These are phyloP conservation scores for Parnassius apollo DNA, from an alignment of 2,888 invertebrate genomes.

Conservation along the genomic window DNA sequence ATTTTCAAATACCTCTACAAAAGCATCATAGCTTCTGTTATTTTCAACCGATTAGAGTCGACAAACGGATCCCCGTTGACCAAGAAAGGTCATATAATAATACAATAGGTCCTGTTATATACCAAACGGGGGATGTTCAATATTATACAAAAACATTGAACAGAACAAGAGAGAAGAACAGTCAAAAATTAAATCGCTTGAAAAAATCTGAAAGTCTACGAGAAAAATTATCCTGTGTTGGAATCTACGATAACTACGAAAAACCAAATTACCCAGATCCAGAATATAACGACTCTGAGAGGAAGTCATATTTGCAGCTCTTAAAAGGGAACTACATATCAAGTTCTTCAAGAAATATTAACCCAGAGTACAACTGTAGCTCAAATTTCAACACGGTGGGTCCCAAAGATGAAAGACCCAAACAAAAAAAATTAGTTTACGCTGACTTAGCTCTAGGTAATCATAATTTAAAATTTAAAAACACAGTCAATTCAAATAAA, in stretches of 20 bases:
- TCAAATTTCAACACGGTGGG: slow-evolving; percentile 63
- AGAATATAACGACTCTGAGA: slow-evolving; percentile 68
- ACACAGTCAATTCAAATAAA: slow-evolving; percentile 80
- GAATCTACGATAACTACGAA: slow-evolving; percentile 73
- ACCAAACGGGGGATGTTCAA: slow-evolving; percentile 66
- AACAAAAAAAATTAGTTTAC: slow-evolving; percentile 77
- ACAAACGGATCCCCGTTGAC: slow-evolving; percentile 77
- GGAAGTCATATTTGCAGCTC: slow-evolving; percentile 70
- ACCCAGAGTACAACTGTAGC: slow-evolving; percentile 58
- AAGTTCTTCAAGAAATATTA: slow-evolving; percentile 70
- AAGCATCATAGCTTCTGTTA: slow-evolving; percentile 85
- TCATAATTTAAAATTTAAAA: slow-evolving; percentile 80
- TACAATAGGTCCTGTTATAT: slow-evolving; percentile 72
- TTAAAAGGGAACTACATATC: slow-evolving; percentile 77
- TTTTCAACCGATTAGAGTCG: slow-evolving; percentile 83
- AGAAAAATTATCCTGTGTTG: slow-evolving; percentile 76
- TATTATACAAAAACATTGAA: slow-evolving; percentile 76
- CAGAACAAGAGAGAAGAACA: slow-evolving; percentile 70
- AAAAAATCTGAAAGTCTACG: slow-evolving; percentile 77
- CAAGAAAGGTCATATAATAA: slow-evolving; percentile 71
- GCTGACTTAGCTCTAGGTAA: slow-evolving; percentile 79
- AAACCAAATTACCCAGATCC: slow-evolving; percentile 74
- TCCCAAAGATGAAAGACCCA: slow-evolving; percentile 69
- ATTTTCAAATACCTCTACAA: slow-evolving; percentile 83
- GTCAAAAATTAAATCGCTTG: slow-evolving; percentile 69